Evolutionary conservation across 2,797 vertebrate species (phyloP).

Genomic region (Falco concolor): DNA sequence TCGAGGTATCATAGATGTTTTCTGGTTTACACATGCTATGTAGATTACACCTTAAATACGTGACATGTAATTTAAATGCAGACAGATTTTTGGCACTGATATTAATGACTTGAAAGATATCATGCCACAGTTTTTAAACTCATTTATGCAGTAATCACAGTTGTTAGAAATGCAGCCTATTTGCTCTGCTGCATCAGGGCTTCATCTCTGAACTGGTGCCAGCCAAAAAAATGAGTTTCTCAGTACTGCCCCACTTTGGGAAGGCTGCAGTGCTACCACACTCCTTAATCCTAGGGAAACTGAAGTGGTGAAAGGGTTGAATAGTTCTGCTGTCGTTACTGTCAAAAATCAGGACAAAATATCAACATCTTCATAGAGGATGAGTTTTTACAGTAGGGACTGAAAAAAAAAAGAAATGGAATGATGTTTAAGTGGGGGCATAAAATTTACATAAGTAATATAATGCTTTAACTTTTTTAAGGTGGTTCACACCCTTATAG

Average conservation of each 20-base stretch:
- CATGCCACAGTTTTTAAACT: background rate
- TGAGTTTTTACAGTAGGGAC: background rate
- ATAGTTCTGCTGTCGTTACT: background rate
- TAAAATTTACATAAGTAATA: background rate
- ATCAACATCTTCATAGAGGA: background rate
- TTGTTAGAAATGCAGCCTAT: background rate
- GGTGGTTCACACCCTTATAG: background rate
- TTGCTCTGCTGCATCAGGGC: background rate
- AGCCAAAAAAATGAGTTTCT: background rate
- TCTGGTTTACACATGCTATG: constrained; percentile 10
- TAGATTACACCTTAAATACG: background rate
- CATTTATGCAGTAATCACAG: background rate
- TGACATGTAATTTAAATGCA: background rate
- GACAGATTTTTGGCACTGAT: background rate
- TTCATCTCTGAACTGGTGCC: background rate
- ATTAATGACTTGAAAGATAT: background rate
- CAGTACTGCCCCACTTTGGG: background rate
- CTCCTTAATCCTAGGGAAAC: background rate
- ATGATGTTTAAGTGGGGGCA: background rate
- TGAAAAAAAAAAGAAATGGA: background rate
- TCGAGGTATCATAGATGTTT: background rate
- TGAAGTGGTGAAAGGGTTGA: background rate
- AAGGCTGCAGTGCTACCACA: background rate
- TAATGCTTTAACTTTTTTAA: background rate
- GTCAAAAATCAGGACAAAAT: background rate